Evolutionary conservation across 1,140 invertebrate genomes (phyloP).

Genomic region (Bicyclus anynana): DNA sequence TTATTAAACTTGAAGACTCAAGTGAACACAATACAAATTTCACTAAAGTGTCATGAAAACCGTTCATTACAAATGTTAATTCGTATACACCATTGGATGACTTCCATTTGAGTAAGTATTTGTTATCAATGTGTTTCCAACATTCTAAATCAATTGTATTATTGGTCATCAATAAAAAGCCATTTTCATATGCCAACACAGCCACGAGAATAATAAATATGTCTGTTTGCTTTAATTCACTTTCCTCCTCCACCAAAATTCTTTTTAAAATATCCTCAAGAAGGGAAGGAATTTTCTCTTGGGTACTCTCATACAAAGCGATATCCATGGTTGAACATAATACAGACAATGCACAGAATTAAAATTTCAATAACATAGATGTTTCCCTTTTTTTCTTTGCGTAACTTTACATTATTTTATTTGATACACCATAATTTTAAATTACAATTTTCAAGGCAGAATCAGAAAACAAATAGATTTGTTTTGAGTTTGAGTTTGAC

Average conservation of each 20-base stretch:
- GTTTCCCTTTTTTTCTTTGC: too few species aligned
- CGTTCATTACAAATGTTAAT: conserved; percentile 44
- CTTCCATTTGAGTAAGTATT: conserved; percentile 40
- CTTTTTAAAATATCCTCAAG: conserved; percentile 40
- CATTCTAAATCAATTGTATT: conserved; percentile 24
- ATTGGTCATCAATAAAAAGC: conserved; percentile 37
- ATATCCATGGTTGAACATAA: background rate
- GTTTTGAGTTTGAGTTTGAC: too few species aligned
- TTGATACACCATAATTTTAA: too few species aligned
- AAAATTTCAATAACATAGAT: background rate
- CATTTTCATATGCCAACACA: conserved; percentile 55
- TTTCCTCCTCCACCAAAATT: conserved; percentile 28
- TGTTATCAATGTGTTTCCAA: conserved; percentile 19
- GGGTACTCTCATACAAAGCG: conserved; percentile 40
- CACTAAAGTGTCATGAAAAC: conserved; percentile 36
- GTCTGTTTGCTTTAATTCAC: conserved; percentile 48
- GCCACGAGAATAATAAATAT: conserved; percentile 49
- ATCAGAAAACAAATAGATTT: too few species aligned
- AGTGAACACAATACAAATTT: conserved; percentile 55
- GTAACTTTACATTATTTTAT: too few species aligned
- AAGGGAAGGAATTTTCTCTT: conserved; percentile 38
- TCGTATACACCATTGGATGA: conserved; percentile 36
- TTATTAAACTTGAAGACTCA: conserved; percentile 42
- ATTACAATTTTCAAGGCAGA: too few species aligned
- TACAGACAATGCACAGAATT: background rate